Conservation (phyloP, 2,888 invertebrate genomes). For the Sipha maydis region DNA sequence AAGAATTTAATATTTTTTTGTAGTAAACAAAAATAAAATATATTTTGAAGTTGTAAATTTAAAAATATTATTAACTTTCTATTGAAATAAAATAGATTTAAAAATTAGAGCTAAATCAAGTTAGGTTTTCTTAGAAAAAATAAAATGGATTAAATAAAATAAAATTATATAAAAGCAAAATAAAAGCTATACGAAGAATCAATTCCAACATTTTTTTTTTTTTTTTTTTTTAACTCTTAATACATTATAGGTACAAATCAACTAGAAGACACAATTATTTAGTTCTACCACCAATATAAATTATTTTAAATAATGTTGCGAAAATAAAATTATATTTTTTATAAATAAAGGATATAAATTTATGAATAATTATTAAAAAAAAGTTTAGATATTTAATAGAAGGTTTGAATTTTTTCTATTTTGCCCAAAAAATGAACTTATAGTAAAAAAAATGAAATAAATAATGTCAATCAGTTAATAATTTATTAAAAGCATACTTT, state of each 20-base stretch:
- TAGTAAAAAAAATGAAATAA: not conserved
- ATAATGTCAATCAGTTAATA: not conserved
- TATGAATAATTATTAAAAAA: not conserved
- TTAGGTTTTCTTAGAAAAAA: not conserved
- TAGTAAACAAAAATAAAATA: not conserved
- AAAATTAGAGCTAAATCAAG: not conserved
- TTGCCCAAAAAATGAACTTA: not conserved
- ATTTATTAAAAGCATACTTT: constrained; percentile 49
- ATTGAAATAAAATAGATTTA: not conserved
- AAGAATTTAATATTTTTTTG: not conserved
- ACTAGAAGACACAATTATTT: not conserved
- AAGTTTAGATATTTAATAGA: not conserved
- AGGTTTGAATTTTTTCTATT: not conserved
- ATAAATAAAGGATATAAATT: not conserved
- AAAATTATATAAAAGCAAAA: not conserved
- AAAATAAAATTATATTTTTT: not conserved
- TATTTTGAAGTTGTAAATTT: not conserved
- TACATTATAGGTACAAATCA: not conserved
- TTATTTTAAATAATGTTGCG: not conserved
- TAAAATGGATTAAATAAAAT: not conserved
- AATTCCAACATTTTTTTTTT: not conserved
- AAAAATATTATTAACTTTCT: not conserved
- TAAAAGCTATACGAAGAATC: not conserved
- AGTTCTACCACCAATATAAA: not conserved
- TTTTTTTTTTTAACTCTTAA: no score